Evolutionary conservation across 2,113 vertebrate species (phyloP).

Genomic region (Oreochromis tanganicae): DNA sequence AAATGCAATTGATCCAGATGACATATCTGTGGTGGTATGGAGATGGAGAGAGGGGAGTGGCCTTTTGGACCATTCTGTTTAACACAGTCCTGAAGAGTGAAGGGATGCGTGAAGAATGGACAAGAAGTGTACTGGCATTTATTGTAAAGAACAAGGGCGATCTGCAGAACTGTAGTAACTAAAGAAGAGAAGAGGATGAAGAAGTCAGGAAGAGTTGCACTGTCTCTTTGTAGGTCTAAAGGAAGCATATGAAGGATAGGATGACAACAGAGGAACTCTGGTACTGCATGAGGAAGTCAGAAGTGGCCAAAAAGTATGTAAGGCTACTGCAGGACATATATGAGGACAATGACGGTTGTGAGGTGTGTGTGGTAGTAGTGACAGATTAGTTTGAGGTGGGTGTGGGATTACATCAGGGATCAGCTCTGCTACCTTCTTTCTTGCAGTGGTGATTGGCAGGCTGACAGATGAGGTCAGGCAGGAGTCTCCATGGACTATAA

Average conservation of each 20-base stretch:
- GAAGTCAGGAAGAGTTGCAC: neutral
- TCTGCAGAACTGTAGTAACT: no score
- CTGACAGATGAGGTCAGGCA: neutral
- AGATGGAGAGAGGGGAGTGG: neutral
- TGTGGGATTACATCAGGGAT: neutral
- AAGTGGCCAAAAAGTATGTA: neutral
- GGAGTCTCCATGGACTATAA: neutral
- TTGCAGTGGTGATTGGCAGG: neutral
- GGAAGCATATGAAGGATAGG: neutral
- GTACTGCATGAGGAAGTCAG: neutral
- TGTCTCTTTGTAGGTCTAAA: neutral
- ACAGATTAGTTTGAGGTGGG: neutral
- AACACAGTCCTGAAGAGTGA: neutral
- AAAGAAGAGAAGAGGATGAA: no score
- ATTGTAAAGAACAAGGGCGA: no score
- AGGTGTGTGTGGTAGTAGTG: neutral
- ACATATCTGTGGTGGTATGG: neutral
- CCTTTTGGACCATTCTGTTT: neutral
- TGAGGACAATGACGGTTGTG: neutral
- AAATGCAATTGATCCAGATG: neutral
- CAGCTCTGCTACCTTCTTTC: neutral
- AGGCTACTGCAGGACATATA: neutral
- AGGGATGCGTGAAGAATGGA: neutral
- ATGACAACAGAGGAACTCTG: neutral
- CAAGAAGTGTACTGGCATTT: no score